These are phyloP conservation scores for Phrixothrix hirtus DNA, from an alignment of 2,888 invertebrate genomes.

Conservation along the genomic window DNA sequence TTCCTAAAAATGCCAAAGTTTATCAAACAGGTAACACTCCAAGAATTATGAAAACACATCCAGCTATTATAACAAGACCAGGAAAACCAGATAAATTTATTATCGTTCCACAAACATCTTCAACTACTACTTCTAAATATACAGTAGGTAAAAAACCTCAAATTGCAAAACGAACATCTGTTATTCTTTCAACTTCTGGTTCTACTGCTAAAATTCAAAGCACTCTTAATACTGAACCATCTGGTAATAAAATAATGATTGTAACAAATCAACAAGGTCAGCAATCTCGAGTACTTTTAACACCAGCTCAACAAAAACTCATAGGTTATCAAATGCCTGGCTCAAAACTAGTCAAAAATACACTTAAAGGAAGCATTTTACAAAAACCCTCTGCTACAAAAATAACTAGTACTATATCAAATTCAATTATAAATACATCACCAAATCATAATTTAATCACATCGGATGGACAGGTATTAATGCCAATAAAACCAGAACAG, in stretches of 20 bases:
- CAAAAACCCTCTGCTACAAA: constrained; percentile 34
- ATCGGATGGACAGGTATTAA: constrained; percentile 50
- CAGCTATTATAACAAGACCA: constrained; percentile 39
- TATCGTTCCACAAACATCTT: constrained; percentile 38
- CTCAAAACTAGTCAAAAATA: constrained; percentile 28
- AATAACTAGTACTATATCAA: constrained; percentile 29
- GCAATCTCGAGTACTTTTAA: constrained; percentile 63
- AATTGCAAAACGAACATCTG: constrained; percentile 52
- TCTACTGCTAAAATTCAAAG: constrained; percentile 36
- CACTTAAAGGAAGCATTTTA: constrained; percentile 36
- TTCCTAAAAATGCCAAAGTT: constrained; percentile 32
- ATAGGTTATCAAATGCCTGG: constrained; percentile 59
- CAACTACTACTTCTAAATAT: constrained; percentile 41
- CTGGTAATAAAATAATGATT: constrained; percentile 65
- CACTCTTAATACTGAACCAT: constrained; percentile 44
- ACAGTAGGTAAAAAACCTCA: constrained; percentile 54
- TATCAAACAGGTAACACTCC: constrained; percentile 35
- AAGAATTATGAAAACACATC: constrained; percentile 41
- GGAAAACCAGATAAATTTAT: constrained; percentile 44
- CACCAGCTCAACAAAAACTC: constrained; percentile 65
- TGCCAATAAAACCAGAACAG: constrained; percentile 53
- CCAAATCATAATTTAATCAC: constrained; percentile 51
- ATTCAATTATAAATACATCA: constrained; percentile 59
- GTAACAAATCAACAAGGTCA: constrained; percentile 66
- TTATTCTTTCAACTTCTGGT: constrained; percentile 59